Base-by-base conservation (phyloP, 2,888 invertebrate species). In the Sinhomidia bicolor region DNA sequence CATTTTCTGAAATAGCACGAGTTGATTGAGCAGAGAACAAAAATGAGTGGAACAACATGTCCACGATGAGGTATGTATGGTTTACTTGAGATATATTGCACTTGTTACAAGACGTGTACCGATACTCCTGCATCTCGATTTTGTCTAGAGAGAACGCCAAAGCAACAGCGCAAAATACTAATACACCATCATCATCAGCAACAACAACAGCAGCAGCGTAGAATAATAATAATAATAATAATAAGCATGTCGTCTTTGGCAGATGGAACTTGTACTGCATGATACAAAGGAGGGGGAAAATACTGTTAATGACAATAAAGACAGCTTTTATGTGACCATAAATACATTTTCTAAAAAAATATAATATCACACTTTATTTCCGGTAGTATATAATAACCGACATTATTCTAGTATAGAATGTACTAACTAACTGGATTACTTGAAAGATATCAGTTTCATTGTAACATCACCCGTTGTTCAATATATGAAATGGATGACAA, bases 251-350 rank as follows among this genome's bases (percentile, higher is more conserved):
- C 17, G 47, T 7, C 47, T 7, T 47, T 47, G 51, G n/a, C 51
- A 51, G n/a, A n/a, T 12, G 5, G 51, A 51, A n/a, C 51, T n/a
- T n/a, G 51, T 6, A n/a, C 6, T 51, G 23, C 23, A 23, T 29
- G 60, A 23, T 41, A 10, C 0, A 65, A 65, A 65, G 14, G 17
- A 20, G 23, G 26, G 23, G 60, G 20, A 62, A 44, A 10, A 20
- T 74, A 74, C 74, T 44, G 9, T 41, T 47, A 47, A 74, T 47
- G 47, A 47, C 47, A 74, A 14, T 71, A 71, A 71, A 74, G n/a
- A 23, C 47, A 74, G 68, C 23, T 26, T 74, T 74, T 47, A 74
- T 74, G 74, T 74, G 26, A 26, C 47, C 74, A 74, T 74, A 47
- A 26, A 26, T 74, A 47, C 44, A 74, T 74, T 74, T n/a, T n/a